Evolutionary conservation across 2,113 vertebrate species (phyloP).

Genomic region (Pteropus alecto): DNA sequence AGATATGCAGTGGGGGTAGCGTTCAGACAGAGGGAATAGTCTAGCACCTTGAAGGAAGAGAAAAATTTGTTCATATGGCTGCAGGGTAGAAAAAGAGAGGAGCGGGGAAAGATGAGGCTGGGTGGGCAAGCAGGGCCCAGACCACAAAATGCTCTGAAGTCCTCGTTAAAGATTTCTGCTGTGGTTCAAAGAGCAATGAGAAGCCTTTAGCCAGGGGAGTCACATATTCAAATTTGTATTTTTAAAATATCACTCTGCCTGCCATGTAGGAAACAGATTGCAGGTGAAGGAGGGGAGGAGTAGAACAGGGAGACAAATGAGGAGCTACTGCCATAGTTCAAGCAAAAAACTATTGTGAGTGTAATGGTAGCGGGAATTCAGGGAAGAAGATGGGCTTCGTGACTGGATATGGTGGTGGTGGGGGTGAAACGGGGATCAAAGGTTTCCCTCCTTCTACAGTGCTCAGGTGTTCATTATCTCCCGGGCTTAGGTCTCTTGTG

Average conservation of each 20-base stretch:
- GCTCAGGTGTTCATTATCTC: not conserved
- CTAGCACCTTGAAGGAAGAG: not conserved
- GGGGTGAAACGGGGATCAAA: not conserved
- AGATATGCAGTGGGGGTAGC: not conserved
- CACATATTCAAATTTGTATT: not conserved
- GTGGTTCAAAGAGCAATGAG: not conserved
- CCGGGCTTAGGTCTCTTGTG: not conserved
- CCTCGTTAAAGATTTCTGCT: not conserved
- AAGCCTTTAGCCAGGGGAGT: not conserved
- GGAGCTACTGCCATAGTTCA: not conserved
- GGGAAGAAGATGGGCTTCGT: not conserved
- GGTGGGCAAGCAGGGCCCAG: not conserved
- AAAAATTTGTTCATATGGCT: not conserved
- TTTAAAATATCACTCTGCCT: not conserved
- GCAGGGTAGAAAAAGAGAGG: not conserved
- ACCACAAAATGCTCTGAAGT: not conserved
- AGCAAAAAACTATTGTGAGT: not conserved
- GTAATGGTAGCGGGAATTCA: accelerated
- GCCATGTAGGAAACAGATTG: not conserved
- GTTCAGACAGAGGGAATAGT: not conserved
- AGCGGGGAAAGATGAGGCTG: not conserved
- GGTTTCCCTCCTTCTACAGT: not conserved
- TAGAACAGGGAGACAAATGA: not conserved
- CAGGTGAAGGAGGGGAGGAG: not conserved
- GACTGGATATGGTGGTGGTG: accelerated